phyloP scores from a whole-genome alignment of 64 coral and sea anemone species.

The Hydrozoanthus tunicans region DNA sequence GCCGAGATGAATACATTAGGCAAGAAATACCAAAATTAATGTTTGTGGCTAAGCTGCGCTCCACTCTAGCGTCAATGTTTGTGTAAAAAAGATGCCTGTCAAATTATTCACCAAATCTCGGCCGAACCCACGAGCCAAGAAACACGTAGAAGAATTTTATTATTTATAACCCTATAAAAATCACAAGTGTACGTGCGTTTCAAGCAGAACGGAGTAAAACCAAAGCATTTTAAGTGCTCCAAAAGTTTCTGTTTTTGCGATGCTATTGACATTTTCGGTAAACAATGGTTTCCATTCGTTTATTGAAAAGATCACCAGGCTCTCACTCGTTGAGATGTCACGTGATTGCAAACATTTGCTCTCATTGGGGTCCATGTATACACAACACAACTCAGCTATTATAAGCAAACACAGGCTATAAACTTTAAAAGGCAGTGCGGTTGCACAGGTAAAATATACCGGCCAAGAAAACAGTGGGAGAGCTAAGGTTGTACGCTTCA shows the following conservation, averaged over 20 bases:
- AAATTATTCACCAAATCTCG: conserved; percentile 26
- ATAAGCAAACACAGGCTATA: conserved; percentile 52
- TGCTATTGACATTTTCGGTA: conserved; percentile 58
- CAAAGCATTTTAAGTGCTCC: conserved; percentile 51
- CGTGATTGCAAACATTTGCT: conserved; percentile 44
- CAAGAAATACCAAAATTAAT: conserved; percentile 43
- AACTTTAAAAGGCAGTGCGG: conserved; percentile 57
- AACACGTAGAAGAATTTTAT: conserved; percentile 12
- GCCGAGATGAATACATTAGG: conserved; percentile 57
- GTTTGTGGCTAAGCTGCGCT: conserved; percentile 34
- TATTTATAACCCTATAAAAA: conserved; percentile 6
- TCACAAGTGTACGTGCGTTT: conserved; percentile 2
- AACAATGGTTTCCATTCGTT: conserved; percentile 59
- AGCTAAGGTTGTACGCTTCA: neutral
- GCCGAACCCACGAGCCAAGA: neutral
- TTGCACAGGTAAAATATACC: conserved; percentile 13
- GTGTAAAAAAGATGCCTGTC: conserved; percentile 51
- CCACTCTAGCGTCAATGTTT: conserved; percentile 65
- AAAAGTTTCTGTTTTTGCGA: conserved; percentile 53
- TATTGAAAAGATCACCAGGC: conserved; percentile 66
- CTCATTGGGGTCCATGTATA: conserved; percentile 51
- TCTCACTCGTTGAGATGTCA: conserved; percentile 27
- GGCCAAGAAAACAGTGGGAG: conserved; percentile 7
- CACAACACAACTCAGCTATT: conserved; percentile 42
- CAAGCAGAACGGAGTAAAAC: conserved; percentile 26